Evolutionary conservation across 1,140 invertebrate genomes (phyloP).

Genomic region (Drosophila punjabiensis): DNA sequence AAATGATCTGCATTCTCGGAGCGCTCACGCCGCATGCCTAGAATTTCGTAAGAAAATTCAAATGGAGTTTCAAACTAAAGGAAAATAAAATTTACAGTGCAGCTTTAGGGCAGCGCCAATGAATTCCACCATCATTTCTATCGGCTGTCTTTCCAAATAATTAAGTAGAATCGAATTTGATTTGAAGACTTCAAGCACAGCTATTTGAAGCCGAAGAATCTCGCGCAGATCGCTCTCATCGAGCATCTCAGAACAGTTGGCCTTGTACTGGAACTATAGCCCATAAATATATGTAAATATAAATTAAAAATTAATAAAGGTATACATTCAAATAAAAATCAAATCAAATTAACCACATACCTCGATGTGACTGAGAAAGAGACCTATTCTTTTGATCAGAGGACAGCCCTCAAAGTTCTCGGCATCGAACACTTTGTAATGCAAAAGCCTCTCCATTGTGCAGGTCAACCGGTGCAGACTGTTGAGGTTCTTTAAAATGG

Average conservation of each 20-base stretch:
- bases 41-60: not conserved
- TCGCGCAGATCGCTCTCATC: constrained; percentile 54
- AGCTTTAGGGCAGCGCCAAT: constrained; percentile 47
- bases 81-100: constrained; percentile 38
- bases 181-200: constrained; percentile 59
- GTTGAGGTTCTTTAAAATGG: constrained; percentile 57
- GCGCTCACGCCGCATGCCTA: constrained; percentile 42
- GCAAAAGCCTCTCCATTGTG: constrained; percentile 66
- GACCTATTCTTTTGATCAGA: constrained; percentile 74
- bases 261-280: constrained; percentile 62
- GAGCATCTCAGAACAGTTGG: constrained; percentile 12
- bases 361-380: constrained; percentile 75
- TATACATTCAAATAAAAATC: not conserved
- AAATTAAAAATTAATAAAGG: not conserved
- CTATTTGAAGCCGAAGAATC: constrained; percentile 54
- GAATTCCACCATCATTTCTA: constrained; percentile 74
- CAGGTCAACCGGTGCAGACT: constrained; percentile 55
- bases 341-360: constrained; percentile 17
- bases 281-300: not conserved
- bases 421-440: constrained; percentile 73
- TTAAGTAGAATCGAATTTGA: constrained; percentile 41
- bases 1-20: constrained; percentile 14
- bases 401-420: constrained; percentile 57
- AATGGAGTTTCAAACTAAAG: not conserved
- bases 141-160: constrained; percentile 70